Conservation (phyloP, 2,113 vertebrate species). For the Lutjanus erythropterus region DNA sequence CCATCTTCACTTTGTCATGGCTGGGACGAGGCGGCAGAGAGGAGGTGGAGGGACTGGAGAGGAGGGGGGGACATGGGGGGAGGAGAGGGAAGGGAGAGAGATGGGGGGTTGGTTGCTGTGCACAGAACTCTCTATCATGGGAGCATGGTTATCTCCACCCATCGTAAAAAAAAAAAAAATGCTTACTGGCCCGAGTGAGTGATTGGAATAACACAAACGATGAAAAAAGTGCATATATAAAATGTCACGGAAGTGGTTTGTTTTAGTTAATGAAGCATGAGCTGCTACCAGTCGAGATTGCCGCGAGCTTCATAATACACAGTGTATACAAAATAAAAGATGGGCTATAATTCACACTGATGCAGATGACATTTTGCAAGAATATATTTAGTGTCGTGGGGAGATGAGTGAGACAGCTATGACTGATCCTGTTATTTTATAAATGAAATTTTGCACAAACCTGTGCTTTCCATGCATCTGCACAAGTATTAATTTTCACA, state of each 20-base stretch:
- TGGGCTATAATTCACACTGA: constrained; percentile 58
- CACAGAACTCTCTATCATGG: constrained; percentile 42
- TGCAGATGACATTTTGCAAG: constrained; percentile 57
- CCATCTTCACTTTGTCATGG: constrained; percentile 79
- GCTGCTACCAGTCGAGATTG: constrained; percentile 62
- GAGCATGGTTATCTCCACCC: constrained; percentile 34
- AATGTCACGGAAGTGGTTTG: constrained; percentile 73
- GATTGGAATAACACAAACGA: constrained; percentile 70
- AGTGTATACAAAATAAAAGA: constrained; percentile 63
- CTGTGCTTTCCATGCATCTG: neutral
- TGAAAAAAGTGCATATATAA: constrained; percentile 53
- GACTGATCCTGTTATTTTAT: constrained; percentile 49
- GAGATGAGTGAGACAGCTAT: constrained; percentile 22
- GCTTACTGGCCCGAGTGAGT: constrained; percentile 56
- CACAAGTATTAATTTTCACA: too few species aligned
- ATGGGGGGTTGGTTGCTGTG: constrained; percentile 2
- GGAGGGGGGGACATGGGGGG: neutral
- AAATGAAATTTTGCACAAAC: constrained; percentile 31
- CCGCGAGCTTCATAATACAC: constrained; percentile 63
- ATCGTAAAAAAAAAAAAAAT: constrained; percentile 55
- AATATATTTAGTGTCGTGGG: too few species aligned
- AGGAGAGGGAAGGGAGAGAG: neutral
- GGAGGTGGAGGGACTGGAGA: constrained; percentile 23
- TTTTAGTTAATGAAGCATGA: constrained; percentile 77
- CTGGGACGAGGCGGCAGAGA: constrained; percentile 32